Conservation (phyloP, 1,140 invertebrate species). For the Lepidostoma basale region DNA sequence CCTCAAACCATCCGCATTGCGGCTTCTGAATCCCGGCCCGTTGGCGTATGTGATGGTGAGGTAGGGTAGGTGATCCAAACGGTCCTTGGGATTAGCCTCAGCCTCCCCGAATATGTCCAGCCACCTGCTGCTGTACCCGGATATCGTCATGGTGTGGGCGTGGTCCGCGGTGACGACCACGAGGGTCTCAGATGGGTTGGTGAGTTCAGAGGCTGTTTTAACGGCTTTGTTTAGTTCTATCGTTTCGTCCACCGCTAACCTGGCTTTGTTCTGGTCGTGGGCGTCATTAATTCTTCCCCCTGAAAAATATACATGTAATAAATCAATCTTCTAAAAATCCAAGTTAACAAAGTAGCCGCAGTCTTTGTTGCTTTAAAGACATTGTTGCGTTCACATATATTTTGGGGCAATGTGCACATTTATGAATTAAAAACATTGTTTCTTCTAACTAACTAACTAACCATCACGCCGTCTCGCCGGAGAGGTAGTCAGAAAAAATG, state of each 20-base stretch:
- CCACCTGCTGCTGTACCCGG: constrained; percentile 15
- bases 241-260: constrained; percentile 73
- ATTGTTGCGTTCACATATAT: too few relatives aligned
- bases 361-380: too few relatives aligned
- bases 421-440: too few relatives aligned
- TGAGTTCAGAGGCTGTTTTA: constrained; percentile 62
- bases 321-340: too few relatives aligned
- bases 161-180: constrained; percentile 75
- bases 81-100: neutral
- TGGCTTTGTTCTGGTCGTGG: constrained; percentile 70
- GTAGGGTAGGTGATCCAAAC: neutral
- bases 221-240: constrained; percentile 72
- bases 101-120: constrained; percentile 5
- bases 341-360: too few relatives aligned
- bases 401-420: too few relatives aligned
- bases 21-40: constrained; percentile 31
- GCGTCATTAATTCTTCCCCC: constrained; percentile 75
- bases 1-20: neutral
- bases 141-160: constrained; percentile 67
- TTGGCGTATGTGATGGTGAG: constrained; percentile 31
- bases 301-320: constrained; percentile 34
- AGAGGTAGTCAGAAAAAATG: too few relatives aligned
- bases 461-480: too few relatives aligned
- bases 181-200: constrained; percentile 66
- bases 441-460: too few relatives aligned